A percentile compares a stretch with the other conserved stretches of the same genome.
phyloP scores from a whole-genome alignment of 2,797 vertebrate genomes.

The Ctenosaura bakeri region DNA sequence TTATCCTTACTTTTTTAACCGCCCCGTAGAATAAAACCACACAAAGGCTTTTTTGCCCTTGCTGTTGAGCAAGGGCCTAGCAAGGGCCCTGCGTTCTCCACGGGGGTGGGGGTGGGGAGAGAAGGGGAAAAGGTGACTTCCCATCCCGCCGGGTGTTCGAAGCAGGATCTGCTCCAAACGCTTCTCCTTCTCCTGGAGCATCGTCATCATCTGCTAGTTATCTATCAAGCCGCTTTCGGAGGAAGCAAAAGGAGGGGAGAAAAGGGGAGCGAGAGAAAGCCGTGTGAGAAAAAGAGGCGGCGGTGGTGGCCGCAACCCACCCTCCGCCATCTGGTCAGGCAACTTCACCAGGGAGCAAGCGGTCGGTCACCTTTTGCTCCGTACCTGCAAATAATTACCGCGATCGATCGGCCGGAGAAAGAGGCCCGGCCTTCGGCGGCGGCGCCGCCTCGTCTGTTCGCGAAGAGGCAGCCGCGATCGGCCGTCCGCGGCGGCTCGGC shows the following conservation, averaged over 20 bases:
- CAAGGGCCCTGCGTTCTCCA: background rate
- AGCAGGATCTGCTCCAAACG: conserved; percentile 27
- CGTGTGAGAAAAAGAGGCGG: background rate
- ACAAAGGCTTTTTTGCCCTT: background rate
- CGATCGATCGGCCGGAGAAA: conserved; percentile 60
- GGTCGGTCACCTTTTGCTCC: conserved; percentile 69
- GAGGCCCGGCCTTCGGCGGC: background rate
- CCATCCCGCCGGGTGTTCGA: background rate
- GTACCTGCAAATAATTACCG: conserved; percentile 58
- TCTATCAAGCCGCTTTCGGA: conserved; percentile 67
- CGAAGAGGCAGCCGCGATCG: too few species aligned
- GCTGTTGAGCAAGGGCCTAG: background rate
- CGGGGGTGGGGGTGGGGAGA: background rate
- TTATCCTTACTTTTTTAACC: too few species aligned
- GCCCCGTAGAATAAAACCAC: background rate
- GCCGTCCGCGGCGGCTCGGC: too few species aligned
- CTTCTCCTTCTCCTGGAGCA: conserved; percentile 61
- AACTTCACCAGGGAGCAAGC: conserved; percentile 72
- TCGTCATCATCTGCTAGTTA: conserved; percentile 37
- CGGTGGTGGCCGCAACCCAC: background rate
- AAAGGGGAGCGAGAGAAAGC: conserved; percentile 42
- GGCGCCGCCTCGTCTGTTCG: too few species aligned
- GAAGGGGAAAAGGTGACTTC: background rate
- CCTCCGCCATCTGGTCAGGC: conserved; percentile 74
- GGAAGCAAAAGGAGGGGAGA: conserved; percentile 63